Base-by-base conservation (phyloP, 2,113 vertebrate genomes). In the Tupaia chinensis region DNA sequence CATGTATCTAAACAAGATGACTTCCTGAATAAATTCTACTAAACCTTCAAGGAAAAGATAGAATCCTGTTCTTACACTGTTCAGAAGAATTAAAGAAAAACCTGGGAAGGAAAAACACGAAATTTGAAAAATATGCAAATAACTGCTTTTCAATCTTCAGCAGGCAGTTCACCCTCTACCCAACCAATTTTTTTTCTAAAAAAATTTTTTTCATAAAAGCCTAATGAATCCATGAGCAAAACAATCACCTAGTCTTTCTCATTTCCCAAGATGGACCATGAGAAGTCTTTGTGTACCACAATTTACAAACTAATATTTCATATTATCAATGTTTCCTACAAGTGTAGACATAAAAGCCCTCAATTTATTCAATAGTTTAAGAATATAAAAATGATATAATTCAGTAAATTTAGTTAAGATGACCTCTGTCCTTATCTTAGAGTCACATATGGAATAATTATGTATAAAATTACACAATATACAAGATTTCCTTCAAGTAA, bases 101-200 rank as follows among this genome's bases (percentile, higher is more conserved):
- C 10, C 87, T 16, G 17, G 32, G 74, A 87, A 94, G 84, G 19
- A 93, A 87, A 96, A 95, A 89, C 7, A 81, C 25, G 34, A 87
- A 87, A 76, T 56, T 93, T 77, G 34, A 27, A 27, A 83, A 72
- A 32, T 19, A 81, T 7, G 81, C 8, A n/a, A 69, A 70, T 76
- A 69, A 61, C 0, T 58, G 12, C 25, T 58, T 80, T n/a, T 84
- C 58, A 84, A 77, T 74, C 34, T 72, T 79, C 20, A 91, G 22
- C 7, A 81, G 22, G 16, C 22, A 78, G n/a, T 78, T 9, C 4
- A 81, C n/a, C 5, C n/a, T 34, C n/a, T 34, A 69, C 53, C 15
- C 53, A 84, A 78, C 9, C 53, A 69, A 91, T 85, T 61, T 29
- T 89, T 92, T 92, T 32, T 81, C 34, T 14, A 80, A 94, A 85